Conservation (phyloP, 2,113 vertebrate genomes). For the Laterallus jamaicensis region DNA sequence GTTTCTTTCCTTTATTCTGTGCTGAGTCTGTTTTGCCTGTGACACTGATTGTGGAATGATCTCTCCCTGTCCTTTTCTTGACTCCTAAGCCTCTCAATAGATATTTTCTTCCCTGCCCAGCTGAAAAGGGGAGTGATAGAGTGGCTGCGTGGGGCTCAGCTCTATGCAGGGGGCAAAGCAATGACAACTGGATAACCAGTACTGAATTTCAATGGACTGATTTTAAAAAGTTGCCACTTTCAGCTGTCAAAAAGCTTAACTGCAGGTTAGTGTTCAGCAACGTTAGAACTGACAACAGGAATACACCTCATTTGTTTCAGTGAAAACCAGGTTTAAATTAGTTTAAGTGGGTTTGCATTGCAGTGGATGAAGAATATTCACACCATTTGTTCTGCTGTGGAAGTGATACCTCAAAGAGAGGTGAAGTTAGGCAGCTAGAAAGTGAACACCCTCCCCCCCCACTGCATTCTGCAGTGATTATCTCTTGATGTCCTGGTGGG, state of each 20-base stretch:
- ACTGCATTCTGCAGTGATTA: neutral
- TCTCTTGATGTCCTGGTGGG: neutral
- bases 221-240: neutral
- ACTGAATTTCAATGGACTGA: neutral
- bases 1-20: too few relatives aligned
- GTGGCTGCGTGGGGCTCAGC: too few relatives aligned
- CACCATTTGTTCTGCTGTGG: neutral
- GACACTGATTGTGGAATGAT: too few relatives aligned
- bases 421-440: neutral
- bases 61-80: too few relatives aligned
- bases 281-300: neutral
- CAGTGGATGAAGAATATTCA: neutral
- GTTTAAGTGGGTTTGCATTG: neutral
- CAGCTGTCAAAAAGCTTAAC: neutral
- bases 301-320: neutral
- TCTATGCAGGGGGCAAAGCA: too few relatives aligned
- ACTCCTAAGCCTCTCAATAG: too few relatives aligned
- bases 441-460: neutral
- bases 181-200: neutral
- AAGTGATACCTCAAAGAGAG: neutral
- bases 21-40: too few relatives aligned
- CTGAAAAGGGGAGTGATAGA: too few relatives aligned
- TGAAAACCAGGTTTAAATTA: neutral
- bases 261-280: neutral
- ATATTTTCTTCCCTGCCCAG: too few relatives aligned